Conservation (phyloP, 1,140 invertebrate species). For the Tetramorium parvispinum region DNA sequence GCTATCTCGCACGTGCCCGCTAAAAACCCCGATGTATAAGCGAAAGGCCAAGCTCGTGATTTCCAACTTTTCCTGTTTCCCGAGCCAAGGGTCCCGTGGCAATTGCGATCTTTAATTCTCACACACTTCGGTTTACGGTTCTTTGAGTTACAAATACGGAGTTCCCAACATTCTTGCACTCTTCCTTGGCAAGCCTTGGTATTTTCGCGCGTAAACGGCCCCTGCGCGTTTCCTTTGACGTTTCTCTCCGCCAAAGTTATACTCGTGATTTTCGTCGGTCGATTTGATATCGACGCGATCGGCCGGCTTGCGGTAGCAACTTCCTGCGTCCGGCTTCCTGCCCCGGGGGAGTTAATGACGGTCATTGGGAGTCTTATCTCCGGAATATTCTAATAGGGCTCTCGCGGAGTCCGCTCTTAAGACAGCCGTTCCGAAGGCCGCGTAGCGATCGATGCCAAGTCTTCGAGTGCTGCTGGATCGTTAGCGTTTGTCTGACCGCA, state of each 20-base stretch:
- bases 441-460: conserved; percentile 41
- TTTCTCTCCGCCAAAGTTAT: not conserved
- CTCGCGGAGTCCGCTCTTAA: not conserved
- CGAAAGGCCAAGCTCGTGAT: not conserved
- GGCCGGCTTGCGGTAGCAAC: conserved; percentile 21
- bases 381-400: conserved; percentile 64
- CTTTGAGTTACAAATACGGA: conserved; percentile 18
- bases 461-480: conserved; percentile 6
- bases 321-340: conserved; percentile 61
- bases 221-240: conserved; percentile 34
- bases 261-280: conserved; percentile 27
- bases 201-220: not conserved
- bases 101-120: conserved; percentile 40
- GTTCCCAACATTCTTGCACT: not conserved
- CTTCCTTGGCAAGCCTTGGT: not conserved
- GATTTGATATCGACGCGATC: conserved; percentile 56
- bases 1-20: conserved; percentile 34
- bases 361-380: conserved; percentile 66
- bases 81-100: not conserved
- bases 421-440: conserved; percentile 29
- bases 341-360: conserved; percentile 51
- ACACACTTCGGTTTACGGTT: conserved; percentile 11
- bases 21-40: conserved; percentile 36
- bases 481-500: conserved; percentile 38
- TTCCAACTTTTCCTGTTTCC: conserved; percentile 5